A percentile compares a stretch with the other conserved stretches of the same genome.
phyloP scores from a whole-genome alignment of 2,113 vertebrate genomes.

The Arenaria interpres region DNA sequence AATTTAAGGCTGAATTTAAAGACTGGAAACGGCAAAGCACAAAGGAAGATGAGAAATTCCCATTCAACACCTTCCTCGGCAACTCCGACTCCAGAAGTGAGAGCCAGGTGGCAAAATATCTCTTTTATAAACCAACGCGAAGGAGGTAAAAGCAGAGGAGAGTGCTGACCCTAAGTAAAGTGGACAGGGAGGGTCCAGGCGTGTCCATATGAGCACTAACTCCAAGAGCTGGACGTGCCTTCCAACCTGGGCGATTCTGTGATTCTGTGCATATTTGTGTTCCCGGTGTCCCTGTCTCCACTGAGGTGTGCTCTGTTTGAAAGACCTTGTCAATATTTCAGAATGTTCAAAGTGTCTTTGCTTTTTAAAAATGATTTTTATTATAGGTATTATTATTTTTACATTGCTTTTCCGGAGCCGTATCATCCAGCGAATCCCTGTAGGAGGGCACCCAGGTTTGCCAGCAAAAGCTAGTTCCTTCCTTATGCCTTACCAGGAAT shows the following conservation, averaged over 20 bases:
- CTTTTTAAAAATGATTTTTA: background rate
- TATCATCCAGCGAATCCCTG: background rate
- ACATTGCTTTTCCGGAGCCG: background rate
- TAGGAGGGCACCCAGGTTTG: background rate
- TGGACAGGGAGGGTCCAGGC: background rate
- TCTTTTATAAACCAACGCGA: background rate
- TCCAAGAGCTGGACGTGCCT: background rate
- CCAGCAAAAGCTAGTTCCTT: background rate
- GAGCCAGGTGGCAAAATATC: background rate
- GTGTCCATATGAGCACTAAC: background rate
- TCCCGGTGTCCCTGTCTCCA: background rate
- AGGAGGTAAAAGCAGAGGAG: background rate
- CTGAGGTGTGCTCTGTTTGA: background rate
- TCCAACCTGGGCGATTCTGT: too few relatives aligned
- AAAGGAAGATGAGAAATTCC: background rate
- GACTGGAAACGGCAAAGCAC: background rate
- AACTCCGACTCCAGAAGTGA: background rate
- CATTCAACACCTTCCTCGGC: background rate
- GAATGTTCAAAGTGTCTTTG: background rate
- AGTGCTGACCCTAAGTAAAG: background rate
- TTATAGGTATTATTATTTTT: background rate
- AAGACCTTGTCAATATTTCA: background rate
- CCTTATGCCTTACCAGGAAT: background rate
- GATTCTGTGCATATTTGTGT: background rate
- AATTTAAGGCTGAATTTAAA: background rate